A percentile compares a stretch with the other conserved stretches of the same genome.
Evolutionary conservation across 2,888 invertebrate genomes (phyloP).

Genomic region (Harpalus rubripes): DNA sequence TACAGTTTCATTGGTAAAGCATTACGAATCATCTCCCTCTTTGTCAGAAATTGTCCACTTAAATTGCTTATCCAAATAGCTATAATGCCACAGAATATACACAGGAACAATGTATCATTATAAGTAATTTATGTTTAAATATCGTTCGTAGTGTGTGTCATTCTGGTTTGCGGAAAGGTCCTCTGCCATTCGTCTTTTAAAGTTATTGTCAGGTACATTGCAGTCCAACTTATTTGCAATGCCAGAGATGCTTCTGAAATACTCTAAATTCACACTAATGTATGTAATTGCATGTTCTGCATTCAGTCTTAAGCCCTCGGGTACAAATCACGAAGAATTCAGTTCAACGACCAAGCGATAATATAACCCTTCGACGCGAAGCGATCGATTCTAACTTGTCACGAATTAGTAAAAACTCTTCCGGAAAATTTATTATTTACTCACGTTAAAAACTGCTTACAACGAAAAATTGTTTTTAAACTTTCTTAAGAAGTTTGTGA

Average conservation of each 20-base stretch:
- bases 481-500: background rate
- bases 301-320: background rate
- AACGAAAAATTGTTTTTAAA: background rate
- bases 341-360: background rate
- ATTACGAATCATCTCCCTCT: too few relatives aligned
- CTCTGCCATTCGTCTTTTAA: background rate
- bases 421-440: slow-evolving; percentile 22
- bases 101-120: too few relatives aligned
- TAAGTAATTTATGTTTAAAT: too few relatives aligned
- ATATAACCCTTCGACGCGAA: background rate
- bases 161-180: background rate
- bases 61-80: too few relatives aligned
- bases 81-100: too few relatives aligned
- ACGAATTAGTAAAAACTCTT: slow-evolving; percentile 24
- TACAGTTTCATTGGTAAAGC: too few relatives aligned
- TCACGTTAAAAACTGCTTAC: slow-evolving; percentile 10
- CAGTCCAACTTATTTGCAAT: background rate
- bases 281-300: slow-evolving; percentile 9
- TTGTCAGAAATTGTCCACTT: too few relatives aligned
- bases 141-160: too few relatives aligned
- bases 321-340: background rate
- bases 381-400: slow-evolving; percentile 19
- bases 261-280: slow-evolving; percentile 15
- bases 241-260: background rate
- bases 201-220: slow-evolving; percentile 2